These are phyloP conservation scores for Sinocyclocheilus anophthalmus DNA, from an alignment of 2,113 vertebrate species.

Conservation along the genomic window DNA sequence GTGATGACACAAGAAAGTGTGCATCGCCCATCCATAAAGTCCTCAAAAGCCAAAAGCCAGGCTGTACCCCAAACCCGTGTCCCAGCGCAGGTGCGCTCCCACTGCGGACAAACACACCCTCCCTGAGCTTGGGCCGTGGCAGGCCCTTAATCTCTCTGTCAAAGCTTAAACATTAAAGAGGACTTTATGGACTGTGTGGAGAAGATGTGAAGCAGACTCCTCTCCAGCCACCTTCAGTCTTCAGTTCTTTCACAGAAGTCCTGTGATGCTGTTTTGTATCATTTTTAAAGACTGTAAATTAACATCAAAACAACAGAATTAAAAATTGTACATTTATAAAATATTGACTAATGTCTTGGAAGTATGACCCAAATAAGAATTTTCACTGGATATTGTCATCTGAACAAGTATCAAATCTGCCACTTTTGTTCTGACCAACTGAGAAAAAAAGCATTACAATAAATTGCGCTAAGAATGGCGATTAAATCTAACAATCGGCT, in stretches of 20 bases:
- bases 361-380: no score
- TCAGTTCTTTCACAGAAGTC: background rate
- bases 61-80: constrained; percentile 39
- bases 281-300: background rate
- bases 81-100: constrained; percentile 69
- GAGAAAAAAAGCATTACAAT: no score
- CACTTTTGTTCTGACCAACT: no score
- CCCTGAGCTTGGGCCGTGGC: constrained; percentile 55
- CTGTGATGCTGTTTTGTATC: background rate
- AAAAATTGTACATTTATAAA: background rate
- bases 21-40: background rate
- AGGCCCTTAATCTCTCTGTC: constrained; percentile 54
- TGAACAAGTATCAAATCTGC: no score
- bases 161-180: constrained; percentile 58
- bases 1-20: constrained; percentile 45
- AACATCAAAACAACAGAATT: no score
- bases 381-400: no score
- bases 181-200: constrained; percentile 67
- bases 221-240: background rate
- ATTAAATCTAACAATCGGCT: no score
- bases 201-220: constrained; percentile 59
- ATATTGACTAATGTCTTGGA: background rate
- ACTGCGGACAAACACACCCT: constrained; percentile 58
- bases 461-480: no score
- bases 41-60: background rate